Evolutionary conservation across 2,888 invertebrate species (phyloP).

Genomic region (Masnerella sp.): DNA sequence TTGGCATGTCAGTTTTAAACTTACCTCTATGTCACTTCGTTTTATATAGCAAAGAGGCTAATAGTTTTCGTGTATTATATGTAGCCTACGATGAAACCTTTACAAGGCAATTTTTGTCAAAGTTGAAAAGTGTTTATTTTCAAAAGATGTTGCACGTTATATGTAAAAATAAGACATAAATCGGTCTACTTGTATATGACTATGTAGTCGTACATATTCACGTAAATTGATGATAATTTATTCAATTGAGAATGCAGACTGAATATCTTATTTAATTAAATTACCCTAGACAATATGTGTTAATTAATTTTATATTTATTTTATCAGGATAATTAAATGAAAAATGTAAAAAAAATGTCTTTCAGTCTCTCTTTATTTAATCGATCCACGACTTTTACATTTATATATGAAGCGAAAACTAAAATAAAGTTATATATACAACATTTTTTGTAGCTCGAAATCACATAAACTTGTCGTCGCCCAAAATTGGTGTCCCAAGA

Average conservation of each 20-base stretch:
- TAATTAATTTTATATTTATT: neutral
- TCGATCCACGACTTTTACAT: neutral
- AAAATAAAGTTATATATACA: neutral
- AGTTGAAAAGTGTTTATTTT: slow-evolving; percentile 5
- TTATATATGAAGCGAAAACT: neutral
- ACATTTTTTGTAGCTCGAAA: neutral
- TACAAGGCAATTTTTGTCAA: neutral
- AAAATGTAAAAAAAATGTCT: neutral
- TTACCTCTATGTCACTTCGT: neutral
- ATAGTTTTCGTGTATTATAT: neutral
- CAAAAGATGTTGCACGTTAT: slow-evolving; percentile 3
- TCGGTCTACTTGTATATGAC: neutral
- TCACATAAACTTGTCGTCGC: slow-evolving; percentile 29
- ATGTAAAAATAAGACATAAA: slow-evolving; percentile 4
- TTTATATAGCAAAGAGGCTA: slow-evolving; percentile 1
- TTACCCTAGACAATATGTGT: neutral
- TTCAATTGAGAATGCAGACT: neutral
- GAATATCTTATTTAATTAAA: neutral
- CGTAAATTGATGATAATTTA: neutral
- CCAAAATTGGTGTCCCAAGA: slow-evolving; percentile 27
- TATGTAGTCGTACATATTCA: neutral
- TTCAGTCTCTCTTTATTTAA: neutral
- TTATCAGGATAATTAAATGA: neutral
- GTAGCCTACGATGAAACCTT: neutral
- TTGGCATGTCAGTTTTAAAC: slow-evolving; percentile 14